A percentile compares a stretch with the other conserved stretches of the same genome.
These are phyloP conservation scores for Paraplagusia blochii DNA, from an alignment of 2,113 vertebrate species.

Conservation along the genomic window DNA sequence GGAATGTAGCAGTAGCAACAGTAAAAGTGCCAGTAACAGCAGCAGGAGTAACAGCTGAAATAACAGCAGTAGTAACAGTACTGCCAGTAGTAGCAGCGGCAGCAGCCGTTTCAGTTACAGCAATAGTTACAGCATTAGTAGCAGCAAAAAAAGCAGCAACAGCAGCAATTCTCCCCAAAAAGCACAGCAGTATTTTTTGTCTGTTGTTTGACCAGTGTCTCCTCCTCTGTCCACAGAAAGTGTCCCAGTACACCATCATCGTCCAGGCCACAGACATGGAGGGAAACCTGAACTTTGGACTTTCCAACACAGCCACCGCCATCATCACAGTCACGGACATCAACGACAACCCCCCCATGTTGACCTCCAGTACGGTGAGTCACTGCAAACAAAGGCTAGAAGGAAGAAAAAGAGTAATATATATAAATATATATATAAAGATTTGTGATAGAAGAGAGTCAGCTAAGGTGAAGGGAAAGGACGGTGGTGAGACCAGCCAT, in stretches of 20 bases:
- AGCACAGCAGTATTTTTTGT: not conserved
- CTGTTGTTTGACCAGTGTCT: slow-evolving; percentile 17
- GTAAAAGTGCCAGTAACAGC: too few relatives aligned
- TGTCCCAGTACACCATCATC: slow-evolving; percentile 93
- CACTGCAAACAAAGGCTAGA: slow-evolving; percentile 9
- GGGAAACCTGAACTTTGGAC: slow-evolving; percentile 92
- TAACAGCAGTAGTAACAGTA: too few relatives aligned
- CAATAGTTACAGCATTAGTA: too few relatives aligned
- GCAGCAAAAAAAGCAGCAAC: too few relatives aligned
- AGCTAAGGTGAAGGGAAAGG: not conserved
- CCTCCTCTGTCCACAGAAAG: slow-evolving; percentile 82
- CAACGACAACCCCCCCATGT: slow-evolving; percentile 94
- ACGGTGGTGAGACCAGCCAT: slow-evolving; percentile 3
- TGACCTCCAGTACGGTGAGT: slow-evolving; percentile 89
- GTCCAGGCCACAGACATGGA: slow-evolving; percentile 97
- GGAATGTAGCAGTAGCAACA: too few relatives aligned
- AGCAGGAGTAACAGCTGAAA: too few relatives aligned
- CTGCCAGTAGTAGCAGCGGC: too few relatives aligned
- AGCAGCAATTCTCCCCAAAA: not conserved
- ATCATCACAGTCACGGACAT: slow-evolving; percentile 91
- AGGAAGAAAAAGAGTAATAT: slow-evolving; percentile 14
- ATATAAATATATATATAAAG: too few relatives aligned
- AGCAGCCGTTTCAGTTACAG: too few relatives aligned
- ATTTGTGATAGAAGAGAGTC: too few relatives aligned
- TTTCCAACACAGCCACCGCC: slow-evolving; percentile 93